Evolutionary conservation across 1,140 invertebrate species (phyloP), one percentile per base, ranked within the genome.

Genomic region (Plodia interpunctella): DNA sequence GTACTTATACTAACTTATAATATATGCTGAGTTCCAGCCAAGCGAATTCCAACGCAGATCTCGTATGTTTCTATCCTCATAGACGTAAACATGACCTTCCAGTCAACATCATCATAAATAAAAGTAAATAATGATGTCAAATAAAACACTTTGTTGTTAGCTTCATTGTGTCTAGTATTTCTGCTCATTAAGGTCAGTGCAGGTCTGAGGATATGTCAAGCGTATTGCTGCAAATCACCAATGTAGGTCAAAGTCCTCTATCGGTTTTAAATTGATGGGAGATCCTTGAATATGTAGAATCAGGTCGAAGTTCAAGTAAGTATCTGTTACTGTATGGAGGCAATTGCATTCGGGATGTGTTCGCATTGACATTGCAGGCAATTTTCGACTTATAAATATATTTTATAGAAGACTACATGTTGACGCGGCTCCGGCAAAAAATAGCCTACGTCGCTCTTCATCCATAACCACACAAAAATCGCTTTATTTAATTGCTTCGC

Each of bases 181-280:
- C 51, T 53, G 9, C 51, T 53, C 25, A 53, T 53, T 53, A 53
- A 53, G 51, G 20, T 5, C 51, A 21, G 21, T 53, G 51, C 20
- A 53, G 51, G 51, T 53, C 51, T 53, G 18, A 53, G 20, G 51
- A 53, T 25, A 25, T 11, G 19, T 25, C 19, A 21, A n/a, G 21
- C 21, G 17, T 51, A 51, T 51, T 51, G 13, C 11, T 25, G 19
- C 20, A 53, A 53, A 53, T 53, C 19, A 53, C 38, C 38, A 44
- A 44, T 21, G 51, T 25, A 2, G 51, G 51, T 8, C 51, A 17
- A 53, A 53, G 51, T 53, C 21, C 21, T 52, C 2, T 53, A 53
- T 53, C 21, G 51, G 21, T 25, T 25, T 25, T 53, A 53, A 53
- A 53, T 53, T 53, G 51, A 53, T 53, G 51, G 19, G n/a, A 15